These are phyloP conservation scores for Antechinus flavipes DNA, from an alignment of 2,113 vertebrate species.

Conservation along the genomic window DNA sequence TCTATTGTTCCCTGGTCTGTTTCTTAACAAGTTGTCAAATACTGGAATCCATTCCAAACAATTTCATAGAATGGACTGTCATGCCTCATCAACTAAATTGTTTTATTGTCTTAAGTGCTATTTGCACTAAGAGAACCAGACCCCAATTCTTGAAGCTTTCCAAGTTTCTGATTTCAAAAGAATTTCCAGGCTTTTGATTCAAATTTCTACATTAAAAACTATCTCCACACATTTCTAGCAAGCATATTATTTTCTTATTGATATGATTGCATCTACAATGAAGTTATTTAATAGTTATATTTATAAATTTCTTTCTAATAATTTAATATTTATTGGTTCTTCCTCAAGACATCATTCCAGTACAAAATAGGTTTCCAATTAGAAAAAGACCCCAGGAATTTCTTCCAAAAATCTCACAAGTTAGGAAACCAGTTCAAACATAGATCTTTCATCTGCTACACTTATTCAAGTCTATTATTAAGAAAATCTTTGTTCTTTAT, in stretches of 20 bases:
- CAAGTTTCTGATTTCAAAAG: background rate
- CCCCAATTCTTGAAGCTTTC: background rate
- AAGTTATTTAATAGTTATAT: background rate
- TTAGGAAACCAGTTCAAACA: background rate
- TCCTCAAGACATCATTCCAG: background rate
- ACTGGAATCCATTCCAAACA: slow-evolving; percentile 35
- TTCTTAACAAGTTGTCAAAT: slow-evolving; percentile 37
- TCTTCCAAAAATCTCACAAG: background rate
- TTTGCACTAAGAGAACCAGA: background rate
- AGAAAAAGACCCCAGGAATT: background rate
- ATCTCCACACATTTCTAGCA: background rate
- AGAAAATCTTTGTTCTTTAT: background rate
- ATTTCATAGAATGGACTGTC: background rate
- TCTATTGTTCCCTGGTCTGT: slow-evolving; percentile 22
- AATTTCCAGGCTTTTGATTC: background rate
- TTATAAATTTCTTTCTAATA: background rate
- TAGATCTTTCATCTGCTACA: background rate
- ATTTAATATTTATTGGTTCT: background rate
- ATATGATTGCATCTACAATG: background rate
- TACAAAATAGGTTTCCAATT: background rate
- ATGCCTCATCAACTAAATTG: slow-evolving; percentile 22
- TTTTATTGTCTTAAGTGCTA: slow-evolving; percentile 8
- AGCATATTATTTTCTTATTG: background rate
- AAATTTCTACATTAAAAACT: background rate
- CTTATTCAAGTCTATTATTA: background rate